phyloP scores from a whole-genome alignment of 2,888 invertebrate species.

The Ichneumoninae sp. region DNA sequence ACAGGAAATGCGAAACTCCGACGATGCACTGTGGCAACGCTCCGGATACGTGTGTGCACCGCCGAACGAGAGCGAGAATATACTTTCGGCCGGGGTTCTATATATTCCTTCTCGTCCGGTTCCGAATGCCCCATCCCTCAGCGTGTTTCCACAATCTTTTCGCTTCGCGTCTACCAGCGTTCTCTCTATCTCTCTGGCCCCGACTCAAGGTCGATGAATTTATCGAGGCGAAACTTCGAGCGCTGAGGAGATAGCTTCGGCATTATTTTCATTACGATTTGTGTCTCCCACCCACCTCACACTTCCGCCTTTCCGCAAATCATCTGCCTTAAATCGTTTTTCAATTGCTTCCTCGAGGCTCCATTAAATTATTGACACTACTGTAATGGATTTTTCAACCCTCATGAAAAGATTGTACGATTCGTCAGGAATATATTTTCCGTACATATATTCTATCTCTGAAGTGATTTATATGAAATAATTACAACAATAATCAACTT shows the following conservation, averaged over 20 bases:
- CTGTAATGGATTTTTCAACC: not conserved
- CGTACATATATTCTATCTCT: not conserved
- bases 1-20: constrained; percentile 63
- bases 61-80: constrained; percentile 18
- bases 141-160: constrained; percentile 50
- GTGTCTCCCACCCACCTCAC: not conserved
- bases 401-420: not conserved
- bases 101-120: constrained; percentile 30
- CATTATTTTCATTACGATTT: constrained; percentile 40
- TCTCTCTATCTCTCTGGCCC: constrained; percentile 31
- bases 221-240: constrained; percentile 54
- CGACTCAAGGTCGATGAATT: constrained; percentile 61
- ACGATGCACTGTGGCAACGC: constrained; percentile 47
- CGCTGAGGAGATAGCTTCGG: constrained; percentile 27
- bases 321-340: not conserved
- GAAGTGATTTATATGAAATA: not conserved
- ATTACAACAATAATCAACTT: not conserved
- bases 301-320: constrained; percentile 2
- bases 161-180: constrained; percentile 44
- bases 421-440: not conserved
- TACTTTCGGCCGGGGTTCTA: constrained; percentile 39
- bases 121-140: constrained; percentile 8
- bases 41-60: constrained; percentile 20
- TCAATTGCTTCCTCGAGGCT: not conserved
- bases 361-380: not conserved